Evolutionary conservation across 1,140 invertebrate genomes (phyloP), one percentile per base, ranked within the genome.

Genomic region (Grapholita molesta): DNA sequence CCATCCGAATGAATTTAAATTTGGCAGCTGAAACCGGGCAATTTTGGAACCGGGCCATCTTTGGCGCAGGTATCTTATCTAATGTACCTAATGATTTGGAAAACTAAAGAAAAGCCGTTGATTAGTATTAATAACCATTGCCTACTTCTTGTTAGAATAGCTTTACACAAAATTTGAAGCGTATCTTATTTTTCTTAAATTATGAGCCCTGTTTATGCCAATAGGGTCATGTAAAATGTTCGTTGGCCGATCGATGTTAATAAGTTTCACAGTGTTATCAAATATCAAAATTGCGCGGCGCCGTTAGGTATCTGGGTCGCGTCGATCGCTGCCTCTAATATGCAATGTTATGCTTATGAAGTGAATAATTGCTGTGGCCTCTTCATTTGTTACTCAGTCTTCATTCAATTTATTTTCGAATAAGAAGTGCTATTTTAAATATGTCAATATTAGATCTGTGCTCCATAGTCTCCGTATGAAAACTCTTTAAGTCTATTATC

Each of bases 241-340:
- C 68, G 18, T 55, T 35, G 48, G 12, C n/a, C 28, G 28, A 30
- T 48, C 42, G 65, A 66, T 68, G 52, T 38, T 57, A 64, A 23
- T 30, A 68, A 61, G 67, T 70, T 71, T 64, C 53, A 71, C 71
- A 57, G 67, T 53, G 71, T 72, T 75, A 70, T 75, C 66, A 75
- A 77, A 70, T 75, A 73, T 73, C 42, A 72, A 70, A 69, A 53
- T 67, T 38, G 52, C 28, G 30, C 67, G 24, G 42, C 32, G 35
- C 25, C n/a, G 57, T 38, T 69, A 35, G 25, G 52, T 65, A 76
- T 72, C 70, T 74, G 30, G 71, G 71, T 74, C 70, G 57, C 12
- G 32, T 55, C 64, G 66, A 65, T 72, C 53, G 42, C 25, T 33
- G 52, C 30, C n/a, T 68, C 68, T 72, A 72, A 68, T 68, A 68